Conservation (phyloP, 2,797 vertebrate species). For the Sarcoramphus papa region DNA sequence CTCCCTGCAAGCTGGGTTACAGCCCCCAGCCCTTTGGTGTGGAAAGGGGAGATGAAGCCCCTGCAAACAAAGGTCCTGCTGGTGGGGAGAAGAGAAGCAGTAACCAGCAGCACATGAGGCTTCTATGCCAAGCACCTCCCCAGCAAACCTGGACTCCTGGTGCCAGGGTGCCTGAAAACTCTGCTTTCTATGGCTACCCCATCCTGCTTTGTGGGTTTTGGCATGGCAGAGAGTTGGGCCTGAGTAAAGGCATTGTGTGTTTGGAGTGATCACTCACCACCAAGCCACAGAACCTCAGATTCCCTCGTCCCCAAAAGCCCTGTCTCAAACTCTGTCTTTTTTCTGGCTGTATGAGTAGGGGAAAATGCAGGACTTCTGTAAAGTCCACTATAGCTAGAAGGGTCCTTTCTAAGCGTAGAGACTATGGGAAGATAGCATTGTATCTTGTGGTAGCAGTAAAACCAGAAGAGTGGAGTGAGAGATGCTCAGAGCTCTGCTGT, state of each 20-base stretch:
- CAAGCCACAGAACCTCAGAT: not conserved
- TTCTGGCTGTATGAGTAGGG: not conserved
- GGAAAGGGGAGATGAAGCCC: not conserved
- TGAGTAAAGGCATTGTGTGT: not conserved
- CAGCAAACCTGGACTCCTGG: not conserved
- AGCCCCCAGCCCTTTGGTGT: not conserved
- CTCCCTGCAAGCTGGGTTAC: not conserved
- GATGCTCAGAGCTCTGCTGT: not conserved
- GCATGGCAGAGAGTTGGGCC: accelerated
- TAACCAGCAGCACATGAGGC: not conserved
- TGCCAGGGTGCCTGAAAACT: not conserved
- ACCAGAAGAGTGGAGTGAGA: not conserved
- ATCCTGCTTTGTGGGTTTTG: not conserved
- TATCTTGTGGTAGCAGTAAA: not conserved
- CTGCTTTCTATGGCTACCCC: not conserved
- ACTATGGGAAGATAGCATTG: not conserved
- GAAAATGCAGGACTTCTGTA: not conserved
- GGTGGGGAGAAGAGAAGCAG: not conserved
- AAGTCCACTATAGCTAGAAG: not conserved
- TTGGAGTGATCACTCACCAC: not conserved
- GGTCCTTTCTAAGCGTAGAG: not conserved
- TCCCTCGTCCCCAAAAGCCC: not conserved
- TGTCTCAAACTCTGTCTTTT: not conserved
- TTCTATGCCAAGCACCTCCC: not conserved
- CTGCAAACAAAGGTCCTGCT: not conserved